Evolutionary conservation across 2,797 vertebrate species (phyloP).

Genomic region (Acanthurus lineatus): DNA sequence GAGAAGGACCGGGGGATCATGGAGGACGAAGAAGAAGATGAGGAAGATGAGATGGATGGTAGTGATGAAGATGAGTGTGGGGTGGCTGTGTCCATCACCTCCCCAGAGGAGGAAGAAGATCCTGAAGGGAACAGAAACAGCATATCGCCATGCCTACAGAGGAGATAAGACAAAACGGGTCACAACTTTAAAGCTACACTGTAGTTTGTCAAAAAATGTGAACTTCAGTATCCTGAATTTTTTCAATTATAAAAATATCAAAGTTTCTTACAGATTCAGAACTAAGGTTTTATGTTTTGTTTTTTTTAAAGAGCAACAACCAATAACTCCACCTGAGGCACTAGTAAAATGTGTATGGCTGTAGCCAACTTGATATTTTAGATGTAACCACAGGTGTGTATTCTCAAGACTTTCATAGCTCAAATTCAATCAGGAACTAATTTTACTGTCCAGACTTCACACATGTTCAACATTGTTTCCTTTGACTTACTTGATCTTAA

Average conservation of each 20-base stretch:
- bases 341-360: too few species aligned
- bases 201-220: neutral
- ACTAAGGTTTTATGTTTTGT: too few species aligned
- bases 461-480: neutral
- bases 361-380: neutral
- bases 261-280: too few species aligned
- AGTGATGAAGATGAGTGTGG: slow-evolving; percentile 80
- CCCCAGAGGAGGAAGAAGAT: slow-evolving; percentile 89
- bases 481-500: slow-evolving; percentile 96
- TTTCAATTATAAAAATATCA: neutral
- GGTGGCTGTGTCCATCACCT: slow-evolving; percentile 94
- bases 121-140: slow-evolving; percentile 93
- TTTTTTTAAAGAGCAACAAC: neutral
- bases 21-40: slow-evolving; percentile 73
- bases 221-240: neutral
- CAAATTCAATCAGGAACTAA: neutral
- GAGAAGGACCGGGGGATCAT: slow-evolving; percentile 85
- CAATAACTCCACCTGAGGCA: neutral
- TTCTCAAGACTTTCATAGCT: neutral
- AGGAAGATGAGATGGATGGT: slow-evolving; percentile 71
- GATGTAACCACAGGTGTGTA: neutral
- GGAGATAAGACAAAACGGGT: neutral
- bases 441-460: neutral
- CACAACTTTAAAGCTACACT: neutral
- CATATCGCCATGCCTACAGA: slow-evolving; percentile 94